Base-by-base conservation (phyloP, 2,888 invertebrate genomes). In the Athetis lepigone region DNA sequence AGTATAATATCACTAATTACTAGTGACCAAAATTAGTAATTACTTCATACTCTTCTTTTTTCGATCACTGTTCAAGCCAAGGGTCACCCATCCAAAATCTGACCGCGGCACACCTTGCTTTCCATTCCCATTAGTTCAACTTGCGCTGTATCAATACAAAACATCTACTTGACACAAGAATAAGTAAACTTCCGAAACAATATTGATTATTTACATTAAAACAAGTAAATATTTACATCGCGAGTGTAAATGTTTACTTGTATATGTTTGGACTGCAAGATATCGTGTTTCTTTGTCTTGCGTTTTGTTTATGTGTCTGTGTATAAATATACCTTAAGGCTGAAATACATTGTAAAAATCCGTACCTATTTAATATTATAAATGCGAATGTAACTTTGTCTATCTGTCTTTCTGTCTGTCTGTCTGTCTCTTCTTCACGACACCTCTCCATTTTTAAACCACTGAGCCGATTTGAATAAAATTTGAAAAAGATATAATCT, bases 161-260 rank as follows among this genome's bases (percentile, higher is more conserved):
- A 64, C 16, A 66, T 23, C 4, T 5, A 68, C 6, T 61, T 46
- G 51, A 37, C 39, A 47, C 7, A 2, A 7, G 8, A 65, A n/a
- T 50, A 36, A 65, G 57, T 43, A 57, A 27, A 69, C 57, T 69
- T 69, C 71, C 71, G 59, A 67, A 72, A 49, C 23, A 70, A 46
- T 62, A 40, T 40, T 62, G n/a, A 62, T 40, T 70, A 36, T 67
- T 70, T 62, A 62, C 62, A 1, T 25, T n/a, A 16, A 5, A 43
- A 33, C 2, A n/a, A n/a, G 51, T 66, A 66, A 72, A 71, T 69
- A 71, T 69, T 69, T 69, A 72, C 51, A 33, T 39, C 18, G 9
- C 4, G 16, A n/a, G 16, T 27, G 16, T 43, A 39, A 63, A 39
- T 49, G 8, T 58, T 67, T 58, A 29, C 19, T 29, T 13, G 3